Percentiles rank a stretch among this genome's conserved stretches.
Conservation (phyloP, 2,113 vertebrate genomes). For the Ursus arctos region DNA sequence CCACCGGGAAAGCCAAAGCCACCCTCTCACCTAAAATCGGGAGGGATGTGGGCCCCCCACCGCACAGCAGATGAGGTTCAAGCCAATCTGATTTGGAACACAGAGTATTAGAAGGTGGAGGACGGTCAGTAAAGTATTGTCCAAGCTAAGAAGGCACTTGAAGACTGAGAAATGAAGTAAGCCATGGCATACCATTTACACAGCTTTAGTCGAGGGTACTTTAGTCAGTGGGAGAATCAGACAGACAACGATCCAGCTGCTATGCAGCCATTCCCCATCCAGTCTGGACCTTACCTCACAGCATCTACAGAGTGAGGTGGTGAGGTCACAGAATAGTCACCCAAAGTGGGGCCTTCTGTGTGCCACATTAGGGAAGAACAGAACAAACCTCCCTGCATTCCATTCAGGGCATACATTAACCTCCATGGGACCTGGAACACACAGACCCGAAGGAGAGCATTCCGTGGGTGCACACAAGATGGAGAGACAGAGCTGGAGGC, state of each 20-base stretch:
- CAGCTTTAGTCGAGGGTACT: neutral
- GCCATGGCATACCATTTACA: neutral
- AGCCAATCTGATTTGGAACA: neutral
- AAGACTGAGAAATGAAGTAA: neutral
- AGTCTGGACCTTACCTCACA: neutral
- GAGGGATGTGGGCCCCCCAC: neutral
- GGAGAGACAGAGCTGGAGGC: neutral
- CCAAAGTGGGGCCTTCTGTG: neutral
- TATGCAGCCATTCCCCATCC: neutral
- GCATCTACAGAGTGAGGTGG: neutral
- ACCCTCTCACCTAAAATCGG: neutral
- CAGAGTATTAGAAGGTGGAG: neutral
- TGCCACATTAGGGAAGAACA: neutral
- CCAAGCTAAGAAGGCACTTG: neutral
- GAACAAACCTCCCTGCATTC: neutral
- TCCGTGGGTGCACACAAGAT: neutral
- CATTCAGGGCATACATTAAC: neutral
- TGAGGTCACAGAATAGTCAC: neutral
- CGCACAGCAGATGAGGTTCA: neutral
- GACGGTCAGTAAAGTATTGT: neutral
- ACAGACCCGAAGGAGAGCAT: neutral
- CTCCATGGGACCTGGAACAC: neutral
- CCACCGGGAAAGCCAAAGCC: neutral
- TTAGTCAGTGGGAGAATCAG: neutral
- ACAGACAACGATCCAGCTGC: neutral